These are phyloP conservation scores for Brevimyrus niger DNA, from an alignment of 2,113 vertebrate genomes.

Conservation along the genomic window DNA sequence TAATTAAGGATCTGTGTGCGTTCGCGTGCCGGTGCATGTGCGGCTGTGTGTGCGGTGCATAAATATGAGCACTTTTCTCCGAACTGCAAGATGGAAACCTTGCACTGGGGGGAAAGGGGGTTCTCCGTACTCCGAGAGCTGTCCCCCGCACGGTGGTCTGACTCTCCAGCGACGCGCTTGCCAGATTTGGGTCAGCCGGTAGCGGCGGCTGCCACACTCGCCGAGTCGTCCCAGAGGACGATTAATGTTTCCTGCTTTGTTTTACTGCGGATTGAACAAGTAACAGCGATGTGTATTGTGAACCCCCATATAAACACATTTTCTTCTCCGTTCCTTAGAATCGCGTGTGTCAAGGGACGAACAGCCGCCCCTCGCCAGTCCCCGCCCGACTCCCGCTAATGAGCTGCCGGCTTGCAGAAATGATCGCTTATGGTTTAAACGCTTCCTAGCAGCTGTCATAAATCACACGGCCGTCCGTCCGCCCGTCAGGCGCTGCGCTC, in stretches of 20 bases:
- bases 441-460: conserved; percentile 2
- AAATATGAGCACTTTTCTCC: neutral
- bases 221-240: neutral
- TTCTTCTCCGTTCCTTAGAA: neutral
- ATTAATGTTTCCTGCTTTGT: neutral
- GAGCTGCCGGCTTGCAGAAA: conserved; percentile 5
- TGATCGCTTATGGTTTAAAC: conserved; percentile 13
- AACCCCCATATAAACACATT: neutral
- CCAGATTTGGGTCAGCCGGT: neutral
- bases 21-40: neutral
- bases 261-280: neutral
- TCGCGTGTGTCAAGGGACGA: neutral
- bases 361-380: neutral
- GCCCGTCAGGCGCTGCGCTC: neutral
- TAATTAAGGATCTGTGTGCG: conserved; percentile 12
- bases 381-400: neutral
- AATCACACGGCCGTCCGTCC: neutral
- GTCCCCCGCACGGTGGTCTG: neutral
- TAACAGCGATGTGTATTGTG: neutral
- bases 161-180: neutral
- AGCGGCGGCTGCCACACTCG: neutral
- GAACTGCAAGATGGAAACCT: neutral
- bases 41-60: neutral
- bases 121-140: neutral
- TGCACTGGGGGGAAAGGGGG: neutral